phyloP scores from a whole-genome alignment of 2,888 invertebrate genomes.

The Cepaea hortensis region DNA sequence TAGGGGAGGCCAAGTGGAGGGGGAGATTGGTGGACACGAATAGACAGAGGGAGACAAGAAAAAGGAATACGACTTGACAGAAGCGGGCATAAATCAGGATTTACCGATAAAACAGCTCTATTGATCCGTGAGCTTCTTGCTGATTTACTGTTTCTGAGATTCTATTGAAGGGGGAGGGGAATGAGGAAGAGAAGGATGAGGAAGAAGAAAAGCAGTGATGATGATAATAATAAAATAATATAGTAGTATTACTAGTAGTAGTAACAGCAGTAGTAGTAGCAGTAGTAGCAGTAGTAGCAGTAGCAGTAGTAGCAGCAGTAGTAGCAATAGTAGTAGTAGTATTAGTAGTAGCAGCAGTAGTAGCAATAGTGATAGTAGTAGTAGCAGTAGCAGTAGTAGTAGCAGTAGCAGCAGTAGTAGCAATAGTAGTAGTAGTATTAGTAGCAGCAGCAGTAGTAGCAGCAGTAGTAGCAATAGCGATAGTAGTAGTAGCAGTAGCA shows the following conservation, averaged over 20 bases:
- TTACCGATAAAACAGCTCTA: neutral
- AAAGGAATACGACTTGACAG: neutral
- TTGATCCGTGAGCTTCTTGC: neutral
- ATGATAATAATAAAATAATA: neutral
- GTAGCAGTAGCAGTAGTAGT: slow-evolving; percentile 9
- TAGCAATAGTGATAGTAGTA: neutral
- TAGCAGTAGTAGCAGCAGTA: neutral
- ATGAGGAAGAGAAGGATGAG: neutral
- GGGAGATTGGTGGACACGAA: neutral
- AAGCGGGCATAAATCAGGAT: slow-evolving; percentile 2
- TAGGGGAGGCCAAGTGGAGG: neutral
- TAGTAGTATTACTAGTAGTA: slow-evolving; percentile 5
- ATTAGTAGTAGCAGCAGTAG: slow-evolving; percentile 1
- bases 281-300: slow-evolving; percentile 8
- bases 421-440: slow-evolving; percentile 5
- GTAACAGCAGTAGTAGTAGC: neutral
- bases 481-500: neutral
- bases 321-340: neutral
- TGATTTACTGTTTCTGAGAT: slow-evolving; percentile 4
- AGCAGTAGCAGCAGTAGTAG: neutral
- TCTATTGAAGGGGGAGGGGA: neutral
- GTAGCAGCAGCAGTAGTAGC: neutral
- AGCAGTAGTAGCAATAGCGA: neutral
- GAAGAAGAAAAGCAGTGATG: neutral
- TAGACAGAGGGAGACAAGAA: slow-evolving; percentile 5